Percentiles rank a stretch among this genome's conserved stretches.
These are phyloP conservation scores for Cynocephalus volans DNA, from an alignment of 2,113 vertebrate genomes.

Conservation along the genomic window DNA sequence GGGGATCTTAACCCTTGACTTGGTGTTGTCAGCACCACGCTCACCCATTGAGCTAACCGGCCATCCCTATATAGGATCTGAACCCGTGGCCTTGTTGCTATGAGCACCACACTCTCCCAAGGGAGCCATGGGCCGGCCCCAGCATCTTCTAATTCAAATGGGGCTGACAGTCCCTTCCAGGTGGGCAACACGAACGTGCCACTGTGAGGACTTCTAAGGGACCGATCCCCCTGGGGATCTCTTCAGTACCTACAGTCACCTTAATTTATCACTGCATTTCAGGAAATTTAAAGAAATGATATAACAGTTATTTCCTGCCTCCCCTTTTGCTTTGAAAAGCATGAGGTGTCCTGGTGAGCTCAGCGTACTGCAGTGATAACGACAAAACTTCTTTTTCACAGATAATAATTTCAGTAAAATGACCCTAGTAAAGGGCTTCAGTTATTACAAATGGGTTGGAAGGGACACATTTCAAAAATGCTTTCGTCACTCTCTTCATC, in stretches of 20 bases:
- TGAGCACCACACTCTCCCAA: too few species aligned
- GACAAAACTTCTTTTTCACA: conserved; percentile 70
- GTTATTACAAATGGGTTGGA: conserved; percentile 71
- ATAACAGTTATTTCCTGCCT: conserved; percentile 77
- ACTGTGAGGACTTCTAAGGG: background rate
- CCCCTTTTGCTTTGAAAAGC: conserved; percentile 78
- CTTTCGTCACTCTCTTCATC: background rate
- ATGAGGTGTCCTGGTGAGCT: conserved; percentile 79
- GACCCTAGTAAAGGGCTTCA: conserved; percentile 9
- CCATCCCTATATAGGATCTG: too few species aligned
- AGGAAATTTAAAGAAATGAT: conserved; percentile 62
- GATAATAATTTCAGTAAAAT: conserved; percentile 79
- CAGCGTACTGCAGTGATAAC: conserved; percentile 65
- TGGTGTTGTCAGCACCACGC: too few species aligned
- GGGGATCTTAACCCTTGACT: too few species aligned
- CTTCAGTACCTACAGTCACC: conserved; percentile 24
- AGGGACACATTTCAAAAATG: conserved; percentile 72
- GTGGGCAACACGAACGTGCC: background rate
- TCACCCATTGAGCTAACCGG: too few species aligned
- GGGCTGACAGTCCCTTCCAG: background rate
- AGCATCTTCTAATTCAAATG: too few species aligned
- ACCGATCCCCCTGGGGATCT: background rate
- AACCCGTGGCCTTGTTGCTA: too few species aligned
- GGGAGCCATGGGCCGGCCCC: too few species aligned
- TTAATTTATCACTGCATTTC: conserved; percentile 75